A percentile compares a stretch with the other conserved stretches of the same genome.
Conservation (phyloP, 2,888 invertebrate species). For the Drosophila longiperda region DNA sequence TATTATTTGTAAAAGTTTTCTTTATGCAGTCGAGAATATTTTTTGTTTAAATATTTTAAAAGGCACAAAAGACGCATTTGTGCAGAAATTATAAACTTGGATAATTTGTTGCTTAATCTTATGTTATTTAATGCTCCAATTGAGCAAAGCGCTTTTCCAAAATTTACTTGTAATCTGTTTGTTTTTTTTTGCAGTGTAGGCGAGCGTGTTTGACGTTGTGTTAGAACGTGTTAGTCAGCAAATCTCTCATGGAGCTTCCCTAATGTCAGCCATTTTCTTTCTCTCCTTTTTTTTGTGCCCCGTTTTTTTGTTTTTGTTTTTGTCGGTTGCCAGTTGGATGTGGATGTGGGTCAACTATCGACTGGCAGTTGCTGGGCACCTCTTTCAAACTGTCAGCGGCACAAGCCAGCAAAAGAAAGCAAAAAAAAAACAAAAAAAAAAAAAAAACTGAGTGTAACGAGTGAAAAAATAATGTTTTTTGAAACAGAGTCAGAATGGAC, state of each 20-base stretch:
- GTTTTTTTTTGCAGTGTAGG: slow-evolving; percentile 5
- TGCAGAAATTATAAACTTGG: neutral
- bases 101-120: neutral
- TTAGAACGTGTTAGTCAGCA: slow-evolving; percentile 55
- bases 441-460: neutral
- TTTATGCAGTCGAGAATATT: no score
- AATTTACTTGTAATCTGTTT: neutral
- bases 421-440: neutral
- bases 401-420: slow-evolving; percentile 20
- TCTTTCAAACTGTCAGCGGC: slow-evolving; percentile 62
- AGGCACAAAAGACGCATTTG: neutral
- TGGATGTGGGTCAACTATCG: slow-evolving; percentile 76
- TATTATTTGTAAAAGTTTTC: no score
- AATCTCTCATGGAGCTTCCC: slow-evolving; percentile 19
- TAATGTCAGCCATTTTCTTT: neutral
- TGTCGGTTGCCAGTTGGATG: neutral
- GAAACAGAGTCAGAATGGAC: slow-evolving; percentile 43
- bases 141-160: neutral
- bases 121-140: neutral
- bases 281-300: neutral
- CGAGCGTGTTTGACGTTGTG: slow-evolving; percentile 23
- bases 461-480: slow-evolving; percentile 26
- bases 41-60: no score
- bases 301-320: neutral
- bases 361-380: slow-evolving; percentile 63